Evolutionary conservation across 2,113 vertebrate genomes (phyloP).

Genomic region (Myotis davidii): DNA sequence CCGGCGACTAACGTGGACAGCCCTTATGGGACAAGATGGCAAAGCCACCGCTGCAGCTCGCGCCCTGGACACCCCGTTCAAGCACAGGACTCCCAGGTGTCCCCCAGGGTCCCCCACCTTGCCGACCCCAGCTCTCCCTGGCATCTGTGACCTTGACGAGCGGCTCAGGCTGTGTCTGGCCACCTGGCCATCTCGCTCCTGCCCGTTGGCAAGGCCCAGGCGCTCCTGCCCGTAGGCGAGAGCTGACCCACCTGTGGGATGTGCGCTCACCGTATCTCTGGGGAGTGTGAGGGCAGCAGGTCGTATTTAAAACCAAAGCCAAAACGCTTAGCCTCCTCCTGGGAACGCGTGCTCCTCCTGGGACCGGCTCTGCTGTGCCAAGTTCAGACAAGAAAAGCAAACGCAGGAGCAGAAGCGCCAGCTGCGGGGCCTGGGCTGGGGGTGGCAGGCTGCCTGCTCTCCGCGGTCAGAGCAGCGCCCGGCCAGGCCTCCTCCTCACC

Average conservation of each 20-base stretch:
- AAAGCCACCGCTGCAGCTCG: neutral
- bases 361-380: neutral
- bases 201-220: neutral
- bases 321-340: neutral
- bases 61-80: neutral
- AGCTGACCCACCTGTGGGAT: neutral
- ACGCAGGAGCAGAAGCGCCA: neutral
- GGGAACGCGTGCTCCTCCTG: neutral
- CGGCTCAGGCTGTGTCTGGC: fast-evolving
- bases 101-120: fast-evolving
- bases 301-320: constrained; percentile 11
- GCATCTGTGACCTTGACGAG: fast-evolving
- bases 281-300: neutral
- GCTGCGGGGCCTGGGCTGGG: neutral
- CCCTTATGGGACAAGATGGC: constrained; percentile 3
- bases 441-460: neutral
- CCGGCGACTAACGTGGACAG: neutral
- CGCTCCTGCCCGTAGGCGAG: neutral
- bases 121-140: fast-evolving
- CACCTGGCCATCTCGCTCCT: neutral
- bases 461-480: fast-evolving
- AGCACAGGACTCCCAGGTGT: neutral
- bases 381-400: constrained; percentile 6
- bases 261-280: neutral
- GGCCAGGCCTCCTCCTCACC: neutral